Base-by-base conservation (phyloP, 2,113 vertebrate species). In the Serinus canaria region DNA sequence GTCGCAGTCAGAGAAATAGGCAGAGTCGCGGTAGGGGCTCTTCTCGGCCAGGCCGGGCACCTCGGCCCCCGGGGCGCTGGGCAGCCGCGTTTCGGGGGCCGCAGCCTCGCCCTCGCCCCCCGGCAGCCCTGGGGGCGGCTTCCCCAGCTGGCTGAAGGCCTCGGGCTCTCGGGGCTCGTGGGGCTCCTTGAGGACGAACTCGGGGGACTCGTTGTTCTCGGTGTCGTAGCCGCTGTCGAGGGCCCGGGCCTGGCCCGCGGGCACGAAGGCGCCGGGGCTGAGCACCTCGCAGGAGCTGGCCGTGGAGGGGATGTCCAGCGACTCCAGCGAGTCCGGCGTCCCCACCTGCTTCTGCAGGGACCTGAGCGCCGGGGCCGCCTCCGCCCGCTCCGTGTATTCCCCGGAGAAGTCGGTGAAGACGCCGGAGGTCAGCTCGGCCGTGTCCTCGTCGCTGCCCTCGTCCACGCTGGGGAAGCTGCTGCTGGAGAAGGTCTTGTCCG, bases 141-240 rank as follows among this genome's bases (percentile, higher is more conserved):
- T 97, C 25, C 88, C 98, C 66, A 66, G 66, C 87, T 98, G 98
- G 78, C 76, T 28, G 9, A 97, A 97, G 41, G 73, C 60, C 83
- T 97, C 98, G 0, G 97, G 88, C 37, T 98, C 98, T 7, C 98
- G 95, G 3, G 96, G 77, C 59, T 99, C 99, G 0, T 98, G 98
- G 4, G 98, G 98, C 83, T 99, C 99, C 94, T 98, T 99, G 35
- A 98, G 98, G 33, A 99, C 98, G 28, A 99, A 99, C 97, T 99
- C 99, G 0, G 99, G 99, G 52, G 99, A 99, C 93, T 99, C 99
- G 0, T 99, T 99, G 83, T 99, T 99, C 95, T 99, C 99, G 0
- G 99, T 99, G 96, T 99, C 99, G 4, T 99, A 99, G 77, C 99
- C 99, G 5, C 99, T 99, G 97, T 99, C 99, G 39, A 98, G 96